These are phyloP conservation scores for Menura novaehollandiae DNA, from an alignment of 2,113 vertebrate genomes.

Conservation along the genomic window DNA sequence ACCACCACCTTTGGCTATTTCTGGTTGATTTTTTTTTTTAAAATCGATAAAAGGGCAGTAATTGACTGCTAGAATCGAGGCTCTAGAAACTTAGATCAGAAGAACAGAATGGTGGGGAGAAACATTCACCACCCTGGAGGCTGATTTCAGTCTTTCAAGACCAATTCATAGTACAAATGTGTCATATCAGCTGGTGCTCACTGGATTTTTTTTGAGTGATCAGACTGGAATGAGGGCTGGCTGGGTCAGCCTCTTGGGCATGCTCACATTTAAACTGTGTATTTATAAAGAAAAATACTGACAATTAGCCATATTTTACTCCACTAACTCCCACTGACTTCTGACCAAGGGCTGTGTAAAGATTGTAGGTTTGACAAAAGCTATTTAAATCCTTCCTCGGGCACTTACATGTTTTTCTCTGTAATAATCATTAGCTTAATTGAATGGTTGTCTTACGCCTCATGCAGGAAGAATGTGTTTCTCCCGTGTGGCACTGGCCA, in stretches of 20 bases:
- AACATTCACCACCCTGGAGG: not conserved
- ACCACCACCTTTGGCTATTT: not conserved
- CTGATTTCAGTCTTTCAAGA: not conserved
- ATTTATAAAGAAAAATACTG: not conserved
- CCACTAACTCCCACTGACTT: not conserved
- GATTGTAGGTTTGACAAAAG: constrained; percentile 23
- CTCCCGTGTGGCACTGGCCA: not conserved
- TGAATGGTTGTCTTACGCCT: not conserved
- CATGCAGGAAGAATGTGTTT: not conserved
- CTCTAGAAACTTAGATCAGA: not conserved
- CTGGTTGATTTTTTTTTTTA: not conserved
- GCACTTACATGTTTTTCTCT: not conserved
- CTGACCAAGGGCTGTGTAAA: not conserved
- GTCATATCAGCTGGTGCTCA: not conserved
- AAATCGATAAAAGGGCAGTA: not conserved
- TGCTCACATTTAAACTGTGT: not conserved
- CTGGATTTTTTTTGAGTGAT: not conserved
- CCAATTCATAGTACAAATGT: not conserved
- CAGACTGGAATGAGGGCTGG: not conserved
- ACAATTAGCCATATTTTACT: not conserved
- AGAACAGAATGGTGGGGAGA: not conserved
- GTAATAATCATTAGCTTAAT: not conserved
- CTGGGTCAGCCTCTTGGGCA: not conserved
- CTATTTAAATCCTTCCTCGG: not conserved
- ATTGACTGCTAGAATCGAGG: not conserved